These are phyloP conservation scores for Antheraea yamamai DNA, from an alignment of 2,888 invertebrate species.

Conservation along the genomic window DNA sequence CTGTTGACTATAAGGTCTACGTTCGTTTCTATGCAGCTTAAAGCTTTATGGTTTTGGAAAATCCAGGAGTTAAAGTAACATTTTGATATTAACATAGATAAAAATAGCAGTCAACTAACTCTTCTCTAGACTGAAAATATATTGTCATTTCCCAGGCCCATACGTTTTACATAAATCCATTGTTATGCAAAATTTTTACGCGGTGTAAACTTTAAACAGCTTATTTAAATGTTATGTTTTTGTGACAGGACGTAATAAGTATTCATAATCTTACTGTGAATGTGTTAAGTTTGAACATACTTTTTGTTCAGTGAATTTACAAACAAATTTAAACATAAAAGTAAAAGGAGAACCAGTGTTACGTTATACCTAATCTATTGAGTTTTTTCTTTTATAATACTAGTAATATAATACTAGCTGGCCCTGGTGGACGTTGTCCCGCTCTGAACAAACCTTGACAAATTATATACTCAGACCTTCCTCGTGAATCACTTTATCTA, in stretches of 20 bases:
- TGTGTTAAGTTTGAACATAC: neutral
- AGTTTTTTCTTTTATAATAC: no score
- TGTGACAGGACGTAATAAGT: neutral
- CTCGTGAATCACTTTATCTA: no score
- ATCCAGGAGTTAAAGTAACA: no score
- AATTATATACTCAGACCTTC: no score
- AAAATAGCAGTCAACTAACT: neutral
- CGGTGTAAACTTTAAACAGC: conserved; percentile 23
- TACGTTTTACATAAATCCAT: conserved; percentile 59
- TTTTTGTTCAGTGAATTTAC: neutral
- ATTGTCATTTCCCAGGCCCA: conserved; percentile 57
- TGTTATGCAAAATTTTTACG: conserved; percentile 47
- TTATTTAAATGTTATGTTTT: conserved; percentile 8
- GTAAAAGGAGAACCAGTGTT: neutral
- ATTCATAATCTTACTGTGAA: neutral
- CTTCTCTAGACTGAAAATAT: neutral
- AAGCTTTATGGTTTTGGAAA: no score
- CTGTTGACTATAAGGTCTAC: no score
- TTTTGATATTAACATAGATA: no score
- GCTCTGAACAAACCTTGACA: no score
- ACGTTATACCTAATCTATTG: no score
- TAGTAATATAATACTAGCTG: no score
- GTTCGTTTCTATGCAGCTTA: no score
- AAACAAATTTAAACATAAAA: neutral
- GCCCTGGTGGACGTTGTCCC: no score